phyloP scores from a whole-genome alignment of 1,140 invertebrate species.

The Drosophila ficusphila region DNA sequence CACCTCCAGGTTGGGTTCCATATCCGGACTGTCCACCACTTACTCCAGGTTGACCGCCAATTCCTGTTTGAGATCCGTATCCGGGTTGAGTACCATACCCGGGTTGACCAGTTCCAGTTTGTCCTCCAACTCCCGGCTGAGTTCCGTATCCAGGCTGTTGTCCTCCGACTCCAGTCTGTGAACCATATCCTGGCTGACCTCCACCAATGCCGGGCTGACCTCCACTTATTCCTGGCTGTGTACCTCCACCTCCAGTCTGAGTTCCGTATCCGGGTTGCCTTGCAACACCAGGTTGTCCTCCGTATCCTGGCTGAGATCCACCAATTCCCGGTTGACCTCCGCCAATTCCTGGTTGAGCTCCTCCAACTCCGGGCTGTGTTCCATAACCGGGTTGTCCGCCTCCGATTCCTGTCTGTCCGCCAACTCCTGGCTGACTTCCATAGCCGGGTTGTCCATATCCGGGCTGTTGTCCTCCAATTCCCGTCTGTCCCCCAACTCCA shows the following conservation, averaged over 20 bases:
- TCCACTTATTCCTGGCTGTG: conserved; percentile 5
- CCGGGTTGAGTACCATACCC: no score
- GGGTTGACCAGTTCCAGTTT: conserved; percentile 12
- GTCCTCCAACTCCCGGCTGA: no score
- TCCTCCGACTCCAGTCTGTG: conserved; percentile 1
- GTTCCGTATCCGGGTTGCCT: conserved; percentile 1
- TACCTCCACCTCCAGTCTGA: neutral
- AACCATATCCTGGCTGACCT: no score
- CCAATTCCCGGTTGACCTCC: conserved; percentile 6
- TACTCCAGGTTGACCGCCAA: conserved; percentile 7
- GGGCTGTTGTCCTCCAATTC: conserved; percentile 4
- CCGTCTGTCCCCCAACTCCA: conserved; percentile 3
- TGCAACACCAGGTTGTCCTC: neutral
- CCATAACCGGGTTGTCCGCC: conserved; percentile 10
- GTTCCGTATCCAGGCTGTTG: conserved; percentile 21
- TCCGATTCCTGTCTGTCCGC: conserved; percentile 1
- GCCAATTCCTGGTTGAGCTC: neutral
- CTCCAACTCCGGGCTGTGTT: conserved; percentile 1
- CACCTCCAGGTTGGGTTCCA: neutral
- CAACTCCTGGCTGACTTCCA: neutral
- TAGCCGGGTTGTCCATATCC: conserved; percentile 17
- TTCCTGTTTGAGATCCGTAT: neutral
- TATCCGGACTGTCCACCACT: neutral
- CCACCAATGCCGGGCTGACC: no score
- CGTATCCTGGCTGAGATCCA: conserved; percentile 9